Base-by-base conservation (phyloP, 2,797 vertebrate species). In the Pantherophis alleghaniensis region DNA sequence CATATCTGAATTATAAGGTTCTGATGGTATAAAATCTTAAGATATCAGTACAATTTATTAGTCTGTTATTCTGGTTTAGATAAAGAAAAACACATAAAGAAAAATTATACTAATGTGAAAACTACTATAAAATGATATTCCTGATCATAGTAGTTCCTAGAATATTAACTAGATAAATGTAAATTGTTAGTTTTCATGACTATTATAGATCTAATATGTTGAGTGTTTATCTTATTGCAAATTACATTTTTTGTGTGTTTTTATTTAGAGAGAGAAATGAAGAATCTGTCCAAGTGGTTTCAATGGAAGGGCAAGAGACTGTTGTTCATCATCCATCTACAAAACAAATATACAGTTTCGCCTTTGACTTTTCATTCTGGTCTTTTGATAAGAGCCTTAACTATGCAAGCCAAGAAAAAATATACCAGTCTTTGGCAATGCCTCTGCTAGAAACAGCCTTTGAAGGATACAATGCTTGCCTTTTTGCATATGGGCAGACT, bases 401-500 rank as follows among this genome's bases (percentile, higher is more conserved):
- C 89, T 99, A 98, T 86, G 98, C 98, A 86, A 97, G 97, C 96
- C 99, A 99, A 96, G 96, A 97, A 53, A 95, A 90, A 0, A 97
- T 99, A 92, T 99, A 99, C 53, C 95, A 98, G 94, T 98, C 96
- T 0, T 94, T 99, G 91, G 99, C 98, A 0, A 96, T 97, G 22
- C 99, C 99, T 0, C 98, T 99, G 86, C 97, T 99, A 0, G 97
- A 99, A 87, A 98, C 98, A 96, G 98, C 99, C 42, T 98, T 99
- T n/a, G 98, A 99, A 94, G 99, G 99, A 32, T 99, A 99, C 95
- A 99, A 99, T 28, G 97, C 98, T 69, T 99, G 99, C 94, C 97
- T 99, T 53, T 99, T 99, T 96, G 99, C 99, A 24, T 99, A 99
- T 0, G 99, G 99, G 0, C 99, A 99, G 97, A 99, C 99, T 0